Base-by-base conservation (phyloP, 2,888 invertebrate species). In the Prosopocoilus inquinatus region DNA sequence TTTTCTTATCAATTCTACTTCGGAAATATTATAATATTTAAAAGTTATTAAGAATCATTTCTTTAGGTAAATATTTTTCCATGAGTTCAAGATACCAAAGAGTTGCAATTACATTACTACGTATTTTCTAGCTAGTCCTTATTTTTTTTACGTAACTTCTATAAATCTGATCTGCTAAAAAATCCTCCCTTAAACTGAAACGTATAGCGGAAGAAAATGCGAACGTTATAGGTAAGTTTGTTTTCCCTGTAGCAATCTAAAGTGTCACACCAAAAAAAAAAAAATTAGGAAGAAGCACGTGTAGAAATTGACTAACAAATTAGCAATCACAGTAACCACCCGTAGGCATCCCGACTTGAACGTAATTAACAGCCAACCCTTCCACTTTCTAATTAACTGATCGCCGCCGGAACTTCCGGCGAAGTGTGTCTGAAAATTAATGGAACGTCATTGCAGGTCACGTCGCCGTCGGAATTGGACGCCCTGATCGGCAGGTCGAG, bases 381-480 rank as follows among this genome's bases (percentile, higher is more conserved):
- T 28, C 20, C 20, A 28, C 20, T 41, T 41, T 11, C 13, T 41
- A 41, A 41, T 41, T 41, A 41, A 41, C 16, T 8, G 13, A 11
- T 41, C 41, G 15, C 41, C 16, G 12, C 11, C 38, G 41, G 16
- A 41, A 28, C 20, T 28, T 28, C 12, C 12, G 16, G 41, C 15
- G 36, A 36, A n/a, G 36, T 36, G 11, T 41, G 15, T n/a, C 16
- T n/a, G 9, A 16, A 41, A 9, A 41, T 9, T 41, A 41, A 41
- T 41, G 7, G 16, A 8, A 15, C 15, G 41, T 41, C 16, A 41
- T 79, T 59, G 59, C 70, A 75, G 74, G 75, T 84, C 3, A 79
- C 82, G 33, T 83, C 83, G 50, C 80, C 81, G 1, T 81, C 81
- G 32, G 84, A 86, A 67, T 74, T 82, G 53, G 84, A 85, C 68